Base-by-base conservation (phyloP, 2,888 invertebrate species). In the Brachynemurus nebulosus region DNA sequence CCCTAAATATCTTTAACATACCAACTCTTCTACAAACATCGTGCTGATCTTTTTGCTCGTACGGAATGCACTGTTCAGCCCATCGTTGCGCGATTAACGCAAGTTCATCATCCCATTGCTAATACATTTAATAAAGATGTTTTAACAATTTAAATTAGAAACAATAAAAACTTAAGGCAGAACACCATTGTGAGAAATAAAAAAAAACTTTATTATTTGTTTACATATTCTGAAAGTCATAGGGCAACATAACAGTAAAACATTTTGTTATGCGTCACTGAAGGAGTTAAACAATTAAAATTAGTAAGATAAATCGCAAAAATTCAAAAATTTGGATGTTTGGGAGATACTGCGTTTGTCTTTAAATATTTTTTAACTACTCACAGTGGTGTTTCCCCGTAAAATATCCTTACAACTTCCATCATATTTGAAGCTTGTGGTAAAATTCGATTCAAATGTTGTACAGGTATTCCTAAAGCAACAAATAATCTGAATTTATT, bases 41-140 rank as follows among this genome's bases (percentile, higher is more conserved):
- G 44, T 55, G 54, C 45, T 55, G 54, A 34, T 42, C 18, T 2
- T 45, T 44, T 2, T 48, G 46, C 16, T 50, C 48, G 18, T 51
- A 43, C 14, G 37, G 45, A 16, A 53, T 42, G 34, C 55, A 55
- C 34, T 55, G 55, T 38, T 54, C 53, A 2, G 53, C 54, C 55
- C 55, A 55, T 46, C 53, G 47, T 41, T 54, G 54, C 1, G 55
- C 55, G 23, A 55, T 52, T 27, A 39, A 40, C 8, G 51, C 53
- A 11, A 55, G 44, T 38, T 55, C 54, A 30, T 54, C 48, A 34
- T 54, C 51, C 55, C 55, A 55, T 45, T 50, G 43, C 51, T 51
- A 30, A 37, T 48, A 46, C 11, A 45, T 27, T 14, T 36, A n/a
- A 27, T 27, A 27, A 7, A 23, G 9, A 23, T 9, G 5, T 9